phyloP scores from a whole-genome alignment of 2,113 vertebrate genomes.

The Callocephalon fimbriatum region DNA sequence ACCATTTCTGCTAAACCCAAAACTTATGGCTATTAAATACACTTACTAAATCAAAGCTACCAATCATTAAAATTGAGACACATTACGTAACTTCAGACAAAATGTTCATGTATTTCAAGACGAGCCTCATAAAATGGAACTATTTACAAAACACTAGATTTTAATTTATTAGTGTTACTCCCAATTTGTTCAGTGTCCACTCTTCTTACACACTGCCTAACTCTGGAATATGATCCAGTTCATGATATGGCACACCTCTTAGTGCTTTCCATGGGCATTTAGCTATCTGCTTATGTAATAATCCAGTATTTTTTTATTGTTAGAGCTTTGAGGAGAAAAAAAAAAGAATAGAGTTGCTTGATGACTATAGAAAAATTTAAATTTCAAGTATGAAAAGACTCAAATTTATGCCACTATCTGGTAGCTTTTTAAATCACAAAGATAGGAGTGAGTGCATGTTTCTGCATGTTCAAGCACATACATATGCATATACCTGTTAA shows the following conservation, averaged over 20 bases:
- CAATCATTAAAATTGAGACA: neutral
- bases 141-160: neutral
- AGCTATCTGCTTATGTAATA: neutral
- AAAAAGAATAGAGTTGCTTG: neutral
- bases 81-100: neutral
- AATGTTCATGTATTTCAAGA: neutral
- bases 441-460: rapidly evolving
- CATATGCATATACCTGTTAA: neutral
- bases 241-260: neutral
- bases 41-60: neutral
- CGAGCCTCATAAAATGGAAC: neutral
- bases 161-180: neutral
- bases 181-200: neutral
- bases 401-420: neutral
- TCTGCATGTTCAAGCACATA: neutral
- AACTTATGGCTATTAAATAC: neutral
- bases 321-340: neutral
- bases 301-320: neutral
- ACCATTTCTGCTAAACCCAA: neutral
- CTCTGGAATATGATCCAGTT: neutral
- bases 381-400: neutral
- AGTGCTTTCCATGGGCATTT: neutral
- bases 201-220: neutral
- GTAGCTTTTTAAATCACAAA: neutral
- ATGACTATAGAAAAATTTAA: neutral